Evolutionary conservation across 2,888 invertebrate species (phyloP).

Genomic region (Pheosia tremula): DNA sequence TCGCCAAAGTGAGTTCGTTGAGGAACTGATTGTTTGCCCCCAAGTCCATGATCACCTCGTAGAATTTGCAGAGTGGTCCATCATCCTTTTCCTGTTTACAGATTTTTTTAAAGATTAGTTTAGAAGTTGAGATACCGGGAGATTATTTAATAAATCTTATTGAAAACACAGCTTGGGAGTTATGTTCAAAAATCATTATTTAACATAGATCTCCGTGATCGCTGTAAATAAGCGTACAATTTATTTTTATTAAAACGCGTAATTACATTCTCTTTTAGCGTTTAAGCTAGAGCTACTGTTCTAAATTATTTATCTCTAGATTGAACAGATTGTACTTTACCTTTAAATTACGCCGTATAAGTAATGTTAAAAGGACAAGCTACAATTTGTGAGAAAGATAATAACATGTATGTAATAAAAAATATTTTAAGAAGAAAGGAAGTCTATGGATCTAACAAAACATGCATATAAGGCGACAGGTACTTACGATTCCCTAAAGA

Average conservation of each 20-base stretch:
- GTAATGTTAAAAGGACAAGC: conserved; percentile 15
- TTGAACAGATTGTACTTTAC: conserved; percentile 40
- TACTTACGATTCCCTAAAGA: conserved; percentile 82
- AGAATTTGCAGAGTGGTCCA: conserved; percentile 91
- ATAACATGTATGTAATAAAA: conserved; percentile 16
- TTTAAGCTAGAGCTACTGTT: conserved; percentile 17
- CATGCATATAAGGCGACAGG: conserved; percentile 55
- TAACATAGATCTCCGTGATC: conserved; percentile 26
- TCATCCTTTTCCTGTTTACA: conserved; percentile 74
- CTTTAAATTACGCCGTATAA: conserved; percentile 31
- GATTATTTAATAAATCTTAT: conserved; percentile 16
- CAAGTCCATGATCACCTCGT: conserved; percentile 90
- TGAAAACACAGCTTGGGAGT: conserved; percentile 17
- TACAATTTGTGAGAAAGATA: conserved; percentile 32
- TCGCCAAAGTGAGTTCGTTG: conserved; percentile 87
- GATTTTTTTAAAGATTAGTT: conserved; percentile 22
- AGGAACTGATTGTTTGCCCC: conserved; percentile 89
- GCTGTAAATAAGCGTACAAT: conserved; percentile 36
- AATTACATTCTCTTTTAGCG: conserved; percentile 33
- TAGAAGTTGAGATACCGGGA: conserved; percentile 18
- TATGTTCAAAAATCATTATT: conserved; percentile 30
- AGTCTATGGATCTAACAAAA: conserved; percentile 13
- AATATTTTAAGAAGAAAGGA: not conserved
- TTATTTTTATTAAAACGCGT: conserved; percentile 36
- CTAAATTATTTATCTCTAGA: conserved; percentile 27